Evolutionary conservation across 2,888 invertebrate species (phyloP).

Genomic region (Erpobdella octoculata): DNA sequence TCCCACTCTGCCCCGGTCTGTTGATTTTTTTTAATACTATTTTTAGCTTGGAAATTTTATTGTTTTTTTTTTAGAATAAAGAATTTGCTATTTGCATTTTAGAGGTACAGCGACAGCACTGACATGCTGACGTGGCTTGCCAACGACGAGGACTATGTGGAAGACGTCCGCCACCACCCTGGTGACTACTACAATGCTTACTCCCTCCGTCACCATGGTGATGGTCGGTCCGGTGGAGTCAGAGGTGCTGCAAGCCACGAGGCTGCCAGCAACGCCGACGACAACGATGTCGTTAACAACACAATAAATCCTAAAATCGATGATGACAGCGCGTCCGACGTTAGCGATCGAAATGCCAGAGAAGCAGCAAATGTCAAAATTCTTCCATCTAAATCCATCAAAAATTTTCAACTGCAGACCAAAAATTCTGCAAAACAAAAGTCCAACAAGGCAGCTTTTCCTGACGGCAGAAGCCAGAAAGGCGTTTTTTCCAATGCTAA

Average conservation of each 20-base stretch:
- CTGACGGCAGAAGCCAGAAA: too few relatives aligned
- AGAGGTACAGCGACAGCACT: neutral
- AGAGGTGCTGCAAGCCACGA: neutral
- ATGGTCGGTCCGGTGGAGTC: neutral
- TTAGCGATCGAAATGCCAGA: too few relatives aligned
- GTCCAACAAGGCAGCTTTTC: too few relatives aligned
- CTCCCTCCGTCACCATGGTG: neutral
- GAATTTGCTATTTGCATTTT: neutral
- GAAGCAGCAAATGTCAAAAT: too few relatives aligned
- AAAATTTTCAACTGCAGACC: too few relatives aligned
- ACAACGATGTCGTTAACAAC: too few relatives aligned
- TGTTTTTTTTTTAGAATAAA: neutral
- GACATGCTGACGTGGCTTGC: conserved; percentile 7
- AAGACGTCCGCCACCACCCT: neutral
- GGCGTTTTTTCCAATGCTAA: too few relatives aligned
- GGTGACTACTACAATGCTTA: neutral
- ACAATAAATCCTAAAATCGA: too few relatives aligned
- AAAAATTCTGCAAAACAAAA: too few relatives aligned
- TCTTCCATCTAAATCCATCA: too few relatives aligned
- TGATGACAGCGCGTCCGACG: too few relatives aligned
- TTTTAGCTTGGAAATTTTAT: neutral
- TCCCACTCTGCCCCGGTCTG: neutral
- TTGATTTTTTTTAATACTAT: neutral
- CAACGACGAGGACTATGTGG: neutral
- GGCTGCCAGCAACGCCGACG: neutral